These are phyloP conservation scores for Arctia plantaginis DNA, from an alignment of 2,888 invertebrate species.

Conservation along the genomic window DNA sequence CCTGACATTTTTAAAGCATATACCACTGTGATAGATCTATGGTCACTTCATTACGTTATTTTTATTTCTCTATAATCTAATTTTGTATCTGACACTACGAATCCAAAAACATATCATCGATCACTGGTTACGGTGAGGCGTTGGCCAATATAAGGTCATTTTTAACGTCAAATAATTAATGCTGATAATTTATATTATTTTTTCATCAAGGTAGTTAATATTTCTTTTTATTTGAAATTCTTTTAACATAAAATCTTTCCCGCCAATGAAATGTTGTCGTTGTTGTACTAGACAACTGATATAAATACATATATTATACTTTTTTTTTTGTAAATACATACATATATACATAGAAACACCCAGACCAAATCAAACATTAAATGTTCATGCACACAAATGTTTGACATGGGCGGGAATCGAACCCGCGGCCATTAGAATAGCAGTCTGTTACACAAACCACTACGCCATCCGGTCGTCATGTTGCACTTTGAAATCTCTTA, in stretches of 20 bases:
- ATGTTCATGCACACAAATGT: too few relatives aligned
- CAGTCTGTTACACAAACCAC: too few relatives aligned
- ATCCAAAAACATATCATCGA: conserved; percentile 37
- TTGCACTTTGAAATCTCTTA: neutral
- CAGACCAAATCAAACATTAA: too few relatives aligned
- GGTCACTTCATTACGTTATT: conserved; percentile 6
- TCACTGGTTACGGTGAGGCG: conserved; percentile 32
- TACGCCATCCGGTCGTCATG: too few relatives aligned
- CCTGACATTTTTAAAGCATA: neutral
- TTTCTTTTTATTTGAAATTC: neutral
- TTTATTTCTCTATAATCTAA: conserved; percentile 12
- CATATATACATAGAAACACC: too few relatives aligned
- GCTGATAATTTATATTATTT: conserved; percentile 35
- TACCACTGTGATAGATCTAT: conserved; percentile 7
- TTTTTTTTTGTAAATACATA: too few relatives aligned
- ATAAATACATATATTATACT: too few relatives aligned
- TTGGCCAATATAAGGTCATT: conserved; percentile 29
- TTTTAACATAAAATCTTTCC: too few relatives aligned
- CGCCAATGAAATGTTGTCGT: too few relatives aligned
- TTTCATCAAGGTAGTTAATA: conserved; percentile 10
- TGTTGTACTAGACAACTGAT: too few relatives aligned
- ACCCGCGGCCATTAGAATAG: too few relatives aligned
- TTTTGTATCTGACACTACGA: conserved; percentile 24
- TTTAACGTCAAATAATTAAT: conserved; percentile 37
- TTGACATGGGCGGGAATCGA: too few relatives aligned